A percentile compares a stretch with the other conserved stretches of the same genome.
Conservation (phyloP, 2,888 invertebrate species). For the Tholera decimalis region DNA sequence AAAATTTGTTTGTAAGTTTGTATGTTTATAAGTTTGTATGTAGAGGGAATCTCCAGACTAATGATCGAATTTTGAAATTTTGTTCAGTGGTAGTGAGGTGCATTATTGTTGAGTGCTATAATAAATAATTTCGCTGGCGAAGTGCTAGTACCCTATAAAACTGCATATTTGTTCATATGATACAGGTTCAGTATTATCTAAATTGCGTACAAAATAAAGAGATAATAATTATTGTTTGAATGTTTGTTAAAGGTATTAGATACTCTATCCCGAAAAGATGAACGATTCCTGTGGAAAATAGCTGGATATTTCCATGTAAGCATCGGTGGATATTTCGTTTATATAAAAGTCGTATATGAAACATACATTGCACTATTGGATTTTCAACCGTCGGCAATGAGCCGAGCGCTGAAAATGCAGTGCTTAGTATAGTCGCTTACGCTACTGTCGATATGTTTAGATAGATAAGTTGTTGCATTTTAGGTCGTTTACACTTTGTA, state of each 20-base stretch:
- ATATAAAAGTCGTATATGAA: background rate
- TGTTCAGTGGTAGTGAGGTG: too few relatives aligned
- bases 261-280: background rate
- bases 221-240: too few relatives aligned
- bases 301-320: background rate
- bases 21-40: too few relatives aligned
- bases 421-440: background rate
- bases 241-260: too few relatives aligned
- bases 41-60: too few relatives aligned
- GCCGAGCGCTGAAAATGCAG: background rate
- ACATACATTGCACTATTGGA: background rate
- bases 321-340: too few relatives aligned
- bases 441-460: background rate
- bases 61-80: too few relatives aligned
- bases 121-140: too few relatives aligned
- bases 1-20: too few relatives aligned
- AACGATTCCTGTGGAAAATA: background rate
- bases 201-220: too few relatives aligned
- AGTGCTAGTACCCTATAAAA: too few relatives aligned
- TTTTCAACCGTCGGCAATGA: background rate
- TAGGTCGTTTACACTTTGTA: conserved; percentile 36
- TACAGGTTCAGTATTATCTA: background rate
- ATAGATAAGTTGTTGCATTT: conserved; percentile 1
- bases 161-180: background rate
- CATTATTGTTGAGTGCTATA: too few relatives aligned